These are phyloP conservation scores for Sycobia sp. DNA, from an alignment of 1,140 invertebrate genomes.

Conservation along the genomic window DNA sequence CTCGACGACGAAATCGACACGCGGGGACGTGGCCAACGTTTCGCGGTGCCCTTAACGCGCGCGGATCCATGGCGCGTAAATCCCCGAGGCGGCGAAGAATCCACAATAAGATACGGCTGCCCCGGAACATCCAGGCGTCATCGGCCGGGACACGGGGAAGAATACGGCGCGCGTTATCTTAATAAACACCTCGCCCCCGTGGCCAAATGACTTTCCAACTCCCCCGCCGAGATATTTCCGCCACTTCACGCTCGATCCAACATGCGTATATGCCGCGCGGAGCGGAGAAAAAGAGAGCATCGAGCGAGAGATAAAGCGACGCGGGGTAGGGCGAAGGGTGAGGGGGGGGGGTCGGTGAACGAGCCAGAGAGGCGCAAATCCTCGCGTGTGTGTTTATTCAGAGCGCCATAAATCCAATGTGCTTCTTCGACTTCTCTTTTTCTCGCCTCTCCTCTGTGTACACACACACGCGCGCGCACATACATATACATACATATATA, in stretches of 20 bases:
- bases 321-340: too few species aligned
- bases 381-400: constrained; percentile 32
- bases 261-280: too few species aligned
- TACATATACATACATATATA: constrained; percentile 1
- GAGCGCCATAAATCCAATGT: constrained; percentile 28
- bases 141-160: too few species aligned
- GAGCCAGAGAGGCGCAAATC: constrained; percentile 20
- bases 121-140: too few species aligned
- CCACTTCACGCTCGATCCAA: background rate
- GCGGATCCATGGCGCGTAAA: too few species aligned
- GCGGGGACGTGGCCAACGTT: too few species aligned
- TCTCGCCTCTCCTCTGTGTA: background rate
- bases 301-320: background rate
- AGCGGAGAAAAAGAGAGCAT: constrained; percentile 7
- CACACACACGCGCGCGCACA: background rate
- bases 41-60: too few species aligned
- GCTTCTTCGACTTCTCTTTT: constrained; percentile 7
- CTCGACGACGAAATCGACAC: too few species aligned
- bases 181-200: constrained; percentile 5
- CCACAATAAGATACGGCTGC: too few species aligned
- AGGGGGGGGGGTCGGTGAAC: too few species aligned
- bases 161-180: constrained; percentile 1
- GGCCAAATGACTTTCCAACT: constrained; percentile 17
- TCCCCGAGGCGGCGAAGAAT: too few species aligned
- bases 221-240: constrained; percentile 1